Evolutionary conservation across 2,888 invertebrate species (phyloP), one percentile per base, ranked within the genome.

Genomic region (Eristalinus aeneus): DNA sequence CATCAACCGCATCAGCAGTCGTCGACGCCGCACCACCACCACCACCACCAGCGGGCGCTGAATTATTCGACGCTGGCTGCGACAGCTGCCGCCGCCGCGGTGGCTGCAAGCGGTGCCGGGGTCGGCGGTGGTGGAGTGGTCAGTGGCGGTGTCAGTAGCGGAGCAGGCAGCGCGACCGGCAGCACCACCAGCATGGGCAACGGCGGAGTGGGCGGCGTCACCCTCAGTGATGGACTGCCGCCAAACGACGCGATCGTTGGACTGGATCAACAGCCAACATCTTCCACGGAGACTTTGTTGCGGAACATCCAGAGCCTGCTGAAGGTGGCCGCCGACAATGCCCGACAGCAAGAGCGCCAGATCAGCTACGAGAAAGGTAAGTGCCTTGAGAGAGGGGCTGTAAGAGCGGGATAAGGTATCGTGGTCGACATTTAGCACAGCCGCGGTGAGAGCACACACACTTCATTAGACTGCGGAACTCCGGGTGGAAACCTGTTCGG

Each of bases 301-400:
- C 94, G 98, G 91, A 98, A 98, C 93, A 98, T 99, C 91, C 98
- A 98, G 93, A 98, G 98, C 72, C 94, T 98, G 88, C 95, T 98
- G 88, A 98, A 98, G 93, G 98, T 98, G 86, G 98, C 98, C n/a
- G 98, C 98, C 1, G 98, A 98, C 93, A 98, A 98, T 93, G 98
- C 98, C 74, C 95, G 98, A 90, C 98, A 98, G 91, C 98, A 98
- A 93, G 98, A 99, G 93, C 94, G 98, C 89, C 98, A 98, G 93
- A 97, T 98, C 93, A 97, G 96, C 94, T 97, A 97, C 93, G 98
- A 98, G 94, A 98, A 98, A 97, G 98, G 98, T 98, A 94, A 93
- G 93, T 92, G 64, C 56, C 39, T 8, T 34, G 3, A 16, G 27
- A 10, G 46, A 61, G 78, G 56, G 22, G 34, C 11, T n/a, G 53